Evolutionary conservation across 2,797 vertebrate species (phyloP), one percentile per base, ranked within the genome.

Genomic region (Margarornis squamiger): DNA sequence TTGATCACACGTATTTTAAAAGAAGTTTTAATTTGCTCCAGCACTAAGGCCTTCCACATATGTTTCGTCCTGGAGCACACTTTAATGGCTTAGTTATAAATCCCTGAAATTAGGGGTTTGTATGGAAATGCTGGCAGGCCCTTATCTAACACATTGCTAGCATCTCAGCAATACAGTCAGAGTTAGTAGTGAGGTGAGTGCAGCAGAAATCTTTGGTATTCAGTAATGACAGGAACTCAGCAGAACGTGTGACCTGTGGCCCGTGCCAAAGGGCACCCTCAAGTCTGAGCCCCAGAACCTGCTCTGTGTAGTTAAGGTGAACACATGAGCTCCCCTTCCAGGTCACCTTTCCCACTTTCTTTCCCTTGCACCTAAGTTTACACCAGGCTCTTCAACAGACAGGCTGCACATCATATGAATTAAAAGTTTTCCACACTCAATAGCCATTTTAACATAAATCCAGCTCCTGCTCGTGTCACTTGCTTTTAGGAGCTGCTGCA

Each of bases 1-100:
- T 75, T 62, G 4, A 87, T 63, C 63, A 59, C 51, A 17, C 22
- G 29, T 88, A 66, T 84, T 92, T 95, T 67, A 89, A 88, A 92
- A 57, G 29, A 91, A 71, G 59, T 85, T 96, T 92, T 82, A 78
- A 94, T 95, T 92, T 94, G 61, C 62, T 91, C 48, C 81, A 94
- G 52, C 61, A 65, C 59, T 79, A 78, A 90, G 68, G 79, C 79
- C 65, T 78, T 94, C 85, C 78, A 78, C 82, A 67, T 39, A 46
- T 30, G 80, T 95, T 93, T 77, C 30, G 1, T 86, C 91, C 93
- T 76, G 59, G 43, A 87, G 49, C 86, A 74, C 67, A 46, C 90
- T 96, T 95, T 92, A 82, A 94, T 49, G 72, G 54, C 45, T 84
- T 67, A 75, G 45, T 89, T 94, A 90, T 36, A 94, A 96, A 94